Base-by-base conservation (phyloP, 2,113 vertebrate genomes). In the Columba janthina region DNA sequence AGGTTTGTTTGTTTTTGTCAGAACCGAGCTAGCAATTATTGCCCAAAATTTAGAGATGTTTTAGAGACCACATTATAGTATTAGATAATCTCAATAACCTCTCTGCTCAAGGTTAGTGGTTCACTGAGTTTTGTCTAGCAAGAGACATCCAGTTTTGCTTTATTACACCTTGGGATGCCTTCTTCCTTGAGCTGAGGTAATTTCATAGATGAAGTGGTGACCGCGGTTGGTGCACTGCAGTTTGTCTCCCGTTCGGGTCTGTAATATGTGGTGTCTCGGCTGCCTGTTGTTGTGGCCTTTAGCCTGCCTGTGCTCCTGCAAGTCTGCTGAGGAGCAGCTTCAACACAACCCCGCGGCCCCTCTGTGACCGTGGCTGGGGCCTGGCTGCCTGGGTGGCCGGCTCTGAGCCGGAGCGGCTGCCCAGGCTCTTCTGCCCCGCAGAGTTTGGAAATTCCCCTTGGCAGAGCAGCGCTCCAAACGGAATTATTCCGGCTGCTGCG, bases 401-500 rank as follows among this genome's bases (percentile, higher is more conserved):
- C 56, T 58, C 29, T 11, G 32, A 74, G 38, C 38, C 29, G 6
- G 34, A 34, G 69, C 2, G 12, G 34, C 74, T 38, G 44, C 61
- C 4, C 10, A 78, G 66, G n/a, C 70, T 50, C 28, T 58, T 89
- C 25, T 18, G 46, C 83, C 50, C 50, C 10, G 11, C 36, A 13
- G 80, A 69, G 60, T 38, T 90, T 34, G 89, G 88, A 96, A 85
- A 95, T 74, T 84, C 84, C 53, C 58, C 10, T 83, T 85, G 85
- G 71, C 65, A 71, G 72, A 86, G 65, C 36, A 90, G 26, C 1
- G 1, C 75, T 77, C 82, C 74, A 72, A 89, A 93, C 60, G 31
- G 94, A 94, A 85, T 93, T 89, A 66, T 93, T 93, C 92, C 91
- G 74, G 12, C 89, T 97, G 86, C 90, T 95, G 67, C 91, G 66